phyloP scores from a whole-genome alignment of 2,888 invertebrate species.

The Eustalomyia histrio region DNA sequence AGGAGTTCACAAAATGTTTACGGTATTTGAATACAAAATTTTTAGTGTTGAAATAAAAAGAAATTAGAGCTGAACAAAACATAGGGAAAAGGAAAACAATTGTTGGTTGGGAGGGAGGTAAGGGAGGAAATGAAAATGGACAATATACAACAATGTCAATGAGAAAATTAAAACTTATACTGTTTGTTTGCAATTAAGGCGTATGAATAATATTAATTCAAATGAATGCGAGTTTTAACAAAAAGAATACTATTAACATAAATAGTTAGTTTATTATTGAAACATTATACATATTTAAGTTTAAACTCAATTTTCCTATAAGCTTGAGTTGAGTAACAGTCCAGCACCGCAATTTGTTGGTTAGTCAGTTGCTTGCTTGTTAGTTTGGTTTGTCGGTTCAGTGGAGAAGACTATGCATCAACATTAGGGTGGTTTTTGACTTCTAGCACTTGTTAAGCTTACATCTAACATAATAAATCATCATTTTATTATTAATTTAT shows the following conservation, averaged over 20 bases:
- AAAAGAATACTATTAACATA: no score
- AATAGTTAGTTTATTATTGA: no score
- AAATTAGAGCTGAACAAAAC: neutral
- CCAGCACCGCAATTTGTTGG: neutral
- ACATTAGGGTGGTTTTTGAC: neutral
- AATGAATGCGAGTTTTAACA: no score
- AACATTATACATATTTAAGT: neutral
- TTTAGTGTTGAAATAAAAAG: neutral
- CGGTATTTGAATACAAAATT: neutral
- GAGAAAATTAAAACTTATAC: neutral
- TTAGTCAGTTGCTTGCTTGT: neutral
- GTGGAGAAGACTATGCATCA: conserved; percentile 1
- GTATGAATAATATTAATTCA: neutral
- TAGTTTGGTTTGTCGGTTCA: conserved; percentile 2
- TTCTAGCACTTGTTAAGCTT: no score
- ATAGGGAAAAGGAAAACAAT: neutral
- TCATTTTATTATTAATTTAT: no score
- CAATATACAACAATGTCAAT: neutral
- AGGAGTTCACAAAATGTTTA: neutral
- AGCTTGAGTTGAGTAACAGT: neutral
- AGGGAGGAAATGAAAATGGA: no score
- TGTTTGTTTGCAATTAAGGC: neutral
- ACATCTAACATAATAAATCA: no score
- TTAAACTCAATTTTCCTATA: neutral
- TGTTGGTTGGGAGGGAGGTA: no score